Conservation (phyloP, 2,888 invertebrate species). For the Cloeon dipterum region DNA sequence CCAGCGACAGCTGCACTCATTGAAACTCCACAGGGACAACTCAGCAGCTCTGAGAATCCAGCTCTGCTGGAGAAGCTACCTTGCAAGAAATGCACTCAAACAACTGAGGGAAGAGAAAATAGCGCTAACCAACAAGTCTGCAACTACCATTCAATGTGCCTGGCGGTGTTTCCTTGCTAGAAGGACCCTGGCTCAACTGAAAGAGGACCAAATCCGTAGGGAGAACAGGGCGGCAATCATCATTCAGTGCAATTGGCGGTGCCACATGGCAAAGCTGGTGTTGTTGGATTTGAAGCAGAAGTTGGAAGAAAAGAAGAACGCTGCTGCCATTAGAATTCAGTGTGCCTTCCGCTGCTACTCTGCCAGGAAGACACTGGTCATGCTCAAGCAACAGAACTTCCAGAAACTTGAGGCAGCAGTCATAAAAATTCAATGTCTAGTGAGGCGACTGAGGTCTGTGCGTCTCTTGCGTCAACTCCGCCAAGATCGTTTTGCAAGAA, state of each 20-base stretch:
- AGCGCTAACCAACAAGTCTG: not conserved
- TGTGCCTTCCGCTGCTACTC: not conserved
- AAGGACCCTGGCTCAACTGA: not conserved
- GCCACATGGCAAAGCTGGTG: not conserved
- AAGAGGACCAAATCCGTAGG: not conserved
- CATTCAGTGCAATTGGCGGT: constrained; percentile 3
- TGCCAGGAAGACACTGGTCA: not conserved
- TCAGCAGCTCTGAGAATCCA: constrained; percentile 6
- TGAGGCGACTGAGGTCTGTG: not conserved
- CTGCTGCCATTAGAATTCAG: not conserved
- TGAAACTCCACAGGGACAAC: not conserved
- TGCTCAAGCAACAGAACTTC: not conserved
- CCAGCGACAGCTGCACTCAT: constrained; percentile 4
- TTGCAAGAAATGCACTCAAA: constrained; percentile 4
- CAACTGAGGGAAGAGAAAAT: not conserved
- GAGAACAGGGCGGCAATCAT: not conserved
- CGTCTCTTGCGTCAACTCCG: not conserved
- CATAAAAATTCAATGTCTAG: not conserved
- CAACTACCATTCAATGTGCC: not conserved
- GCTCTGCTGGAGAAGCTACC: constrained; percentile 5
- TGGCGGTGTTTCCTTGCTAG: not conserved
- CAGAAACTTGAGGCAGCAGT: too few species aligned
- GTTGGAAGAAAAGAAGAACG: not conserved
- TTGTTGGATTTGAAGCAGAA: not conserved
- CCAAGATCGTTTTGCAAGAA: not conserved